phyloP scores from a whole-genome alignment of 2,888 invertebrate species.

The Drosophila setosimentum region DNA sequence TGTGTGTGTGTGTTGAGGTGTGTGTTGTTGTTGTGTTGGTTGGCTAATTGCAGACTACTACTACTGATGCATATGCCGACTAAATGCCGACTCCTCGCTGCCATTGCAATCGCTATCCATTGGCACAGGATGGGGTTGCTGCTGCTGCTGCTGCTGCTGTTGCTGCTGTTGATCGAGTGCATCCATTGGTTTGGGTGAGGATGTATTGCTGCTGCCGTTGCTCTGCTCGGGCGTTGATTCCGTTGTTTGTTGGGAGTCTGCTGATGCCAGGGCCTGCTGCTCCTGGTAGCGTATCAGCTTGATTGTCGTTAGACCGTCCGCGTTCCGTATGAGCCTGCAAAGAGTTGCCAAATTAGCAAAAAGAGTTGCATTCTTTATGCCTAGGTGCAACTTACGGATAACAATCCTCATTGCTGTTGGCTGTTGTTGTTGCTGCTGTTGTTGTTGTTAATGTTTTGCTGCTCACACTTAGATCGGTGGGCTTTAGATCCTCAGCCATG shows the following conservation, averaged over 20 bases:
- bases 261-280: constrained; percentile 5
- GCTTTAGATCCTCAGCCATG: constrained; percentile 87
- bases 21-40: constrained; percentile 7
- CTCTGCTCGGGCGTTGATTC: constrained; percentile 40
- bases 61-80: constrained; percentile 73
- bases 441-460: constrained; percentile 54
- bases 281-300: constrained; percentile 84
- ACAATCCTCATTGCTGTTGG: constrained; percentile 77
- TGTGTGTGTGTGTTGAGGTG: constrained; percentile 16
- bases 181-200: constrained; percentile 65
- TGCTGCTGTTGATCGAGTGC: constrained; percentile 47
- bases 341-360: constrained; percentile 37
- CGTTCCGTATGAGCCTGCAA: constrained; percentile 84
- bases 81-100: constrained; percentile 52
- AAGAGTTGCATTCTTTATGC: not conserved
- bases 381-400: constrained; percentile 83
- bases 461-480: constrained; percentile 89
- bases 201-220: constrained; percentile 17
- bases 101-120: constrained; percentile 56
- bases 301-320: constrained; percentile 85
- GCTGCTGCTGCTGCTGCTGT: constrained; percentile 30
- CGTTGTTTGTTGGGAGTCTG: not conserved
- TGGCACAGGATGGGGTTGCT: constrained; percentile 37
- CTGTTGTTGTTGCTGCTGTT: not conserved
- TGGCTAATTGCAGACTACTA: constrained; percentile 7